phyloP scores from a whole-genome alignment of 2,888 invertebrate genomes.

The Lymantria monacha region DNA sequence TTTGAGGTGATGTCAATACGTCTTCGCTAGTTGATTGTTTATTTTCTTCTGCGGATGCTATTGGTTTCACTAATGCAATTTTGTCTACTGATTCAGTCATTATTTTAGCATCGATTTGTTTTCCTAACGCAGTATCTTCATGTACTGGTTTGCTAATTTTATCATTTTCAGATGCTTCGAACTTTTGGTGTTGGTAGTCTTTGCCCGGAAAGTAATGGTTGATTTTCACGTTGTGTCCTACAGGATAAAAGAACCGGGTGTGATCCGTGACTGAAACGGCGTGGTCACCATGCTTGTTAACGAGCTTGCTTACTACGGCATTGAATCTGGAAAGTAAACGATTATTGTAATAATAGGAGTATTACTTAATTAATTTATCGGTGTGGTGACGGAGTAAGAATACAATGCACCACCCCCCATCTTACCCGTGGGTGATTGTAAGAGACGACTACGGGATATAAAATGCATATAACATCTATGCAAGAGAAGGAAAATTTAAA shows the following conservation, averaged over 20 bases:
- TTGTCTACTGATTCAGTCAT: conserved; percentile 35
- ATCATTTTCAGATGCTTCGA: conserved; percentile 20
- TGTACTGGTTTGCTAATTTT: conserved; percentile 43
- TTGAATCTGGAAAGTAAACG: conserved; percentile 68
- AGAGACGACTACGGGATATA: background rate
- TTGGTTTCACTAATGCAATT: conserved; percentile 34
- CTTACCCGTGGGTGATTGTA: background rate
- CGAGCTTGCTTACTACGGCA: conserved; percentile 78
- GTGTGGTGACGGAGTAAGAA: too few species aligned
- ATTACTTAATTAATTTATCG: background rate
- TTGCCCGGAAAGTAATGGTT: conserved; percentile 67
- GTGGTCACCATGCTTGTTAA: conserved; percentile 65
- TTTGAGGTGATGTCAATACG: conserved; percentile 28
- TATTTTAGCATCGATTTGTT: conserved; percentile 29
- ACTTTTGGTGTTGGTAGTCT: conserved; percentile 39
- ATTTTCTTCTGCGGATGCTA: conserved; percentile 19
- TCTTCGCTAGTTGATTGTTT: conserved; percentile 23
- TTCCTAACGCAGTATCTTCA: conserved; percentile 27
- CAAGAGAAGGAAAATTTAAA: too few species aligned
- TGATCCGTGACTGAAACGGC: conserved; percentile 63
- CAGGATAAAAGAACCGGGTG: conserved; percentile 59
- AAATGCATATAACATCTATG: too few species aligned
- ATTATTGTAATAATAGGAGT: background rate
- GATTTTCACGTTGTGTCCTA: conserved; percentile 62
- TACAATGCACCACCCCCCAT: background rate